Evolutionary conservation across 1,140 invertebrate species (phyloP).

Genomic region (Drosophila sp.): DNA sequence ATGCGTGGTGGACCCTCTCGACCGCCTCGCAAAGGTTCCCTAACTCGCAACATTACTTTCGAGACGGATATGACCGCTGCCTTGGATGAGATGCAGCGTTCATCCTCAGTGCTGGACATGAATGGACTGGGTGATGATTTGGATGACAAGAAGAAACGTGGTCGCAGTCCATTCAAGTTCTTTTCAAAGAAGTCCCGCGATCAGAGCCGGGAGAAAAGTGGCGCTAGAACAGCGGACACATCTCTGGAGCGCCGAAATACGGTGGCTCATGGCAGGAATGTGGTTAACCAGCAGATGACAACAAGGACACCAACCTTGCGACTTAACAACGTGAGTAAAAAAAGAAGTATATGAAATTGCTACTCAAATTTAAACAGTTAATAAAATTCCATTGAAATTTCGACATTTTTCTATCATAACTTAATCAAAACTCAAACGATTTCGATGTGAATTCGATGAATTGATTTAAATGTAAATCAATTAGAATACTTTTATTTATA

Average conservation of each 20-base stretch:
- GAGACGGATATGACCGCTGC: constrained; percentile 65
- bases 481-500: no score
- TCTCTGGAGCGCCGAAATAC: constrained; percentile 77
- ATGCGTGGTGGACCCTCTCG: constrained; percentile 87
- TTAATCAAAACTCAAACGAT: no score
- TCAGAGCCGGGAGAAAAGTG: constrained; percentile 80
- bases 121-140: constrained; percentile 86
- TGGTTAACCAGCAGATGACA: constrained; percentile 77
- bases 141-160: constrained; percentile 93
- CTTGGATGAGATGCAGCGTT: constrained; percentile 87
- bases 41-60: constrained; percentile 86
- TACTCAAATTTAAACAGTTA: no score
- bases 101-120: constrained; percentile 91
- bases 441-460: no score
- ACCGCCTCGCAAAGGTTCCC: constrained; percentile 90
- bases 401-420: no score
- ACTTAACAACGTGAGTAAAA: constrained; percentile 64
- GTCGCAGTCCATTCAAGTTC: constrained; percentile 95
- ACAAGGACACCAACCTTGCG: constrained; percentile 73
- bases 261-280: constrained; percentile 80
- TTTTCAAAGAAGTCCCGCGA: constrained; percentile 83
- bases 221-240: constrained; percentile 53
- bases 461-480: no score
- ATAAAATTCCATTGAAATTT: no score
- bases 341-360: no score